Evolutionary conservation across 2,797 vertebrate genomes (phyloP).

Genomic region (Propithecus perrieri): DNA sequence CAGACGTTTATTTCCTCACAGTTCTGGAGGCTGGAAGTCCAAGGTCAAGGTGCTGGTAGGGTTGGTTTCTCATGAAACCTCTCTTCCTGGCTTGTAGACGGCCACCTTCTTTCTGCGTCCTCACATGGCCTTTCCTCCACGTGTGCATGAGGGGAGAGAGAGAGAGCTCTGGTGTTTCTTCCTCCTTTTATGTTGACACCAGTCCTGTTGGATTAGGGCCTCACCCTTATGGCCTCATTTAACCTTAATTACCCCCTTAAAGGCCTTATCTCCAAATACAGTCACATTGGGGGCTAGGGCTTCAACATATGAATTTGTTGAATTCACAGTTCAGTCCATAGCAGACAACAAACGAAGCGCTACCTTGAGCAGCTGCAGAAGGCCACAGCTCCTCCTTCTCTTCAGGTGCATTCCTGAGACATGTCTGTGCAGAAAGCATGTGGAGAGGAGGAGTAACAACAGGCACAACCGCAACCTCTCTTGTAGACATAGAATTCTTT

Average conservation of each 20-base stretch:
- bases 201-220: neutral
- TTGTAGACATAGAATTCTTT: neutral
- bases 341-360: neutral
- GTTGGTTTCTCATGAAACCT: conserved; percentile 6
- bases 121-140: neutral
- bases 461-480: neutral
- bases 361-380: neutral
- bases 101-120: neutral
- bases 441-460: neutral
- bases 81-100: neutral
- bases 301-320: neutral
- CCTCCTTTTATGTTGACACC: neutral
- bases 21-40: neutral
- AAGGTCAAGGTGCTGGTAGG: neutral
- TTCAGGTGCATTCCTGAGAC: neutral
- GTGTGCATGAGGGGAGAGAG: neutral
- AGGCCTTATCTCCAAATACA: neutral
- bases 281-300: neutral
- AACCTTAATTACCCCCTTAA: neutral
- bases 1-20: neutral
- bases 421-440: conserved; percentile 15
- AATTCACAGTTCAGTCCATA: neutral
- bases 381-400: neutral
- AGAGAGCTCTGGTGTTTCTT: neutral
- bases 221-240: neutral